Evolutionary conservation across 2,113 vertebrate genomes (phyloP).

Genomic region (Limnothrissa miodon): DNA sequence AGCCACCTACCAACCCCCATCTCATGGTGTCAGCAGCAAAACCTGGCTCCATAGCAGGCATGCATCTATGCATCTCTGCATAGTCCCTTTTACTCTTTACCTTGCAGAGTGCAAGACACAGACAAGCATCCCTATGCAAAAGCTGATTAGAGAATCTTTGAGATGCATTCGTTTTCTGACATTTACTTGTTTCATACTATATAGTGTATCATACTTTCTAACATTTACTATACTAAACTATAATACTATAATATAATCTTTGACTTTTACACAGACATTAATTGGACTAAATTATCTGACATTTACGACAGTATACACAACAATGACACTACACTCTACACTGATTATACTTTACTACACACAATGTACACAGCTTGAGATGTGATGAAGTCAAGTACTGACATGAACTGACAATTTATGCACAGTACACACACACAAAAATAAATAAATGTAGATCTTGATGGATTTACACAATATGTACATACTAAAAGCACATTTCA

Average conservation of each 20-base stretch:
- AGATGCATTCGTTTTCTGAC: too few relatives aligned
- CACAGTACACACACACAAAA: background rate
- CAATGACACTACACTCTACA: too few relatives aligned
- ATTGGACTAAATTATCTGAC: too few relatives aligned
- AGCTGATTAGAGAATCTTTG: background rate
- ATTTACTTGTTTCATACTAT: too few relatives aligned
- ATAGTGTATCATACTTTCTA: too few relatives aligned
- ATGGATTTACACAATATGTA: background rate
- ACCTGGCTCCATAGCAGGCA: background rate
- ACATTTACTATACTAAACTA: too few relatives aligned
- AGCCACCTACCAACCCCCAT: background rate
- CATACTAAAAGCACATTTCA: background rate
- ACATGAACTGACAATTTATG: background rate
- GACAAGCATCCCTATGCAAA: too few relatives aligned
- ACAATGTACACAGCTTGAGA: background rate
- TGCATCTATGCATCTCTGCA: background rate
- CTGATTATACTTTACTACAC: background rate
- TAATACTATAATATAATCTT: too few relatives aligned
- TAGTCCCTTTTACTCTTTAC: background rate
- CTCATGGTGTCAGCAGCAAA: background rate
- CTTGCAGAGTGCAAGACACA: background rate
- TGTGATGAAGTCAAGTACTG: background rate
- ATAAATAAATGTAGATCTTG: background rate
- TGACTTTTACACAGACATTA: too few relatives aligned
- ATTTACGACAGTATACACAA: too few relatives aligned